Percentiles rank a stretch among this genome's conserved stretches.
Evolutionary conservation across 2,888 invertebrate species (phyloP).

Genomic region (Cheilosia urbana): DNA sequence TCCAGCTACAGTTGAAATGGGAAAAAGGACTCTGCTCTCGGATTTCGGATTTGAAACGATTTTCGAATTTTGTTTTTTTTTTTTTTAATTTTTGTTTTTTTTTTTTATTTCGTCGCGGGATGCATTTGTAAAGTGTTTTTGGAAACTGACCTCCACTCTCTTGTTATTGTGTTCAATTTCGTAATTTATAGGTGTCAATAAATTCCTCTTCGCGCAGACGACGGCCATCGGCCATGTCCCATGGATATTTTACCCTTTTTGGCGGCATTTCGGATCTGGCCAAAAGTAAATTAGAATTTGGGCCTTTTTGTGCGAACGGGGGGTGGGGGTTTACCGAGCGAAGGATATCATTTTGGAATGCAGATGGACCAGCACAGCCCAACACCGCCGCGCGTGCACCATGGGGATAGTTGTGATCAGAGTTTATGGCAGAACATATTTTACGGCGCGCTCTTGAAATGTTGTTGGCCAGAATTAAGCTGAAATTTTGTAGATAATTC

Average conservation of each 20-base stretch:
- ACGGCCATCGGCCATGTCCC: slow-evolving; percentile 64
- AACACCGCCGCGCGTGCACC: slow-evolving; percentile 40
- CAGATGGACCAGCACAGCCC: slow-evolving; percentile 8
- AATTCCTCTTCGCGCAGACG: slow-evolving; percentile 77
- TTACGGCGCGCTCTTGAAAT: slow-evolving; percentile 46
- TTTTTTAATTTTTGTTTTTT: neutral
- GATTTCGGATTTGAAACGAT: slow-evolving; percentile 44
- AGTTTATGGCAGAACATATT: slow-evolving; percentile 65
- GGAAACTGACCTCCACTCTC: slow-evolving; percentile 75
- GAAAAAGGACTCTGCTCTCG: slow-evolving; percentile 57
- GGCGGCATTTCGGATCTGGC: slow-evolving; percentile 57
- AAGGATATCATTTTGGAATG: slow-evolving; percentile 26
- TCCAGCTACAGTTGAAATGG: slow-evolving; percentile 37
- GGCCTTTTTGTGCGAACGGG: slow-evolving; percentile 12
- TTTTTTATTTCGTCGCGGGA: slow-evolving; percentile 62
- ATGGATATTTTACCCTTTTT: slow-evolving; percentile 40
- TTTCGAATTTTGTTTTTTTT: slow-evolving; percentile 33
- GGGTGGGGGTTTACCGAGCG: slow-evolving; percentile 34
- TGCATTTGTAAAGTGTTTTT: slow-evolving; percentile 72
- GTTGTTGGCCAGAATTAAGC: slow-evolving; percentile 34
- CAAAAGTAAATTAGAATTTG: slow-evolving; percentile 73
- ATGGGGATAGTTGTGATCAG: slow-evolving; percentile 72
- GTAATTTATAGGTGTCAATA: slow-evolving; percentile 82
- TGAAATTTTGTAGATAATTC: slow-evolving; percentile 61
- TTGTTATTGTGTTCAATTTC: slow-evolving; percentile 79